Base-by-base conservation (phyloP, 1,140 invertebrate genomes). In the Varroa destructor region DNA sequence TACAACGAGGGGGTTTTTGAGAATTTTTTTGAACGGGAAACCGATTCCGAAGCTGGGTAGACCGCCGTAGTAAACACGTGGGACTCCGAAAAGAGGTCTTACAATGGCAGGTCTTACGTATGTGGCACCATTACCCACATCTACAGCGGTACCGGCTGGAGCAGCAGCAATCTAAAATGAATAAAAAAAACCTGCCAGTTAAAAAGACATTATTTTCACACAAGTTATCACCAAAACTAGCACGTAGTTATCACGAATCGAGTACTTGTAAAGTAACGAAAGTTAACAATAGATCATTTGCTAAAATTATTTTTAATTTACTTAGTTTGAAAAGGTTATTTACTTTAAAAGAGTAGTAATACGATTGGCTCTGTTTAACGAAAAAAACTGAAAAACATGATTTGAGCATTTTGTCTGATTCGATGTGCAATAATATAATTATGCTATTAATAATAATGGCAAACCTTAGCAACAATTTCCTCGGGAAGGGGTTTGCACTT, bases 51-150 rank as follows among this genome's bases (percentile, higher is more conserved):
- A 67, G 46, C 61, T 67, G 12, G 61, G 61, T 2, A 67, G 37
- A 14, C 61, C 61, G 46, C 61, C 61, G 40, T 67, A 67, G 36
- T 67, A 67, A 46, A 67, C 46, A 40, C 61, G 61, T 12, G 61
- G 61, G 10, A 67, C 46, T 12, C 61, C 61, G 61, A 67, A 67
- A 12, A 46, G 12, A 12, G 61, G 61, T 40, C 61, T 67, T 12
- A 67, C 46, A 46, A 67, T 43, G 10, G 40, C 40, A 40, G 61
- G 61, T n/a, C 61, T 12, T 1, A 46, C 46, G 61, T 67, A 67
- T 12, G 40, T 43, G 3, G 12, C 61, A 14, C 61, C 61, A 46
- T 67, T 67, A 3, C 40, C 40, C 10, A 46, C 46, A 3, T 12
- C 14, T 67, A 67, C 46, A 12, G 1, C 5, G 12, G 61, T 67